These are phyloP conservation scores for Eustalomyia histrio DNA, from an alignment of 2,888 invertebrate species.

Conservation along the genomic window DNA sequence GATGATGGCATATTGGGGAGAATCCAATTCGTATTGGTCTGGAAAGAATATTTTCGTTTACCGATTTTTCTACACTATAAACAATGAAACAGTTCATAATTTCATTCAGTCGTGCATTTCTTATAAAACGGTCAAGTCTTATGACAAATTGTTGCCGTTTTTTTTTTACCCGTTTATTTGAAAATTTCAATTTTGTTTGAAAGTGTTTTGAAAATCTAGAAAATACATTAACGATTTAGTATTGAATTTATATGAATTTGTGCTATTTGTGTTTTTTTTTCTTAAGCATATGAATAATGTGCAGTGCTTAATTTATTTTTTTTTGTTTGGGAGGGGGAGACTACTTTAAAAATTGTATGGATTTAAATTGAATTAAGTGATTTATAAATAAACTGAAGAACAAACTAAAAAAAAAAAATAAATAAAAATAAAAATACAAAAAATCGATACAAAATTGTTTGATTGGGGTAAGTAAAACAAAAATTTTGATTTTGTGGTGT, in stretches of 20 bases:
- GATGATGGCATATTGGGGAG: not conserved
- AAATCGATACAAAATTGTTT: conserved; percentile 8
- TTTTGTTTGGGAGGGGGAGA: not conserved
- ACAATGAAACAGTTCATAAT: conserved; percentile 72
- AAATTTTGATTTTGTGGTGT: not conserved
- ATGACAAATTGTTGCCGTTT: conserved; percentile 10
- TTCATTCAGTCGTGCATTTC: conserved; percentile 75
- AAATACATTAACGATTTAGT: not conserved
- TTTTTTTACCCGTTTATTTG: not conserved
- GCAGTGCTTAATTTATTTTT: not conserved
- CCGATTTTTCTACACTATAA: conserved; percentile 61
- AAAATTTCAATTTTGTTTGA: not conserved
- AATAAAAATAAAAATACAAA: conserved; percentile 12
- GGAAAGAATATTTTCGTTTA: conserved; percentile 50
- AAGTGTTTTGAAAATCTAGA: conserved; percentile 6
- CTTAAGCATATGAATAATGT: conserved; percentile 1
- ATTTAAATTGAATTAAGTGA: conserved; percentile 48
- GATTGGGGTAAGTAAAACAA: conserved; percentile 41
- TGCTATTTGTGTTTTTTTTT: not conserved
- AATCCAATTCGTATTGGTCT: conserved; percentile 7
- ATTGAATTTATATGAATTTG: not conserved
- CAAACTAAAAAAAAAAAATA: conserved; percentile 3
- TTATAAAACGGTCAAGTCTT: conserved; percentile 73
- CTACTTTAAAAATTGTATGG: not conserved
- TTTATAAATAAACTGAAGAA: conserved; percentile 54